Conservation (phyloP, 1,140 invertebrate species). For the Trinorchestia longiramus region DNA sequence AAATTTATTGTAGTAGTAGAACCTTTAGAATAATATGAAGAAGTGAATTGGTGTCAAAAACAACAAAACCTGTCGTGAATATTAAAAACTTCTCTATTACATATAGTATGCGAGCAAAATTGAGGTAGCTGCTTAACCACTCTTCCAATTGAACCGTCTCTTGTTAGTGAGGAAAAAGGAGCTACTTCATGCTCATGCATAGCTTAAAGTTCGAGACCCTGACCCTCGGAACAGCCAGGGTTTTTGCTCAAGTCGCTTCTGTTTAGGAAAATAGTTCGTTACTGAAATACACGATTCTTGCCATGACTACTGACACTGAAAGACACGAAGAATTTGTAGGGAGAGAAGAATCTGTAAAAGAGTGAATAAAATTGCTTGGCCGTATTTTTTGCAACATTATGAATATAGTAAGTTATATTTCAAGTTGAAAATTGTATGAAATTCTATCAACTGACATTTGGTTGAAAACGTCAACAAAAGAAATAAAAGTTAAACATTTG, state of each 20-base stretch:
- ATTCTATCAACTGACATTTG: no score
- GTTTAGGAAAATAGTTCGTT: background rate
- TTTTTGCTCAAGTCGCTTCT: background rate
- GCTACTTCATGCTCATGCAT: conserved; percentile 1
- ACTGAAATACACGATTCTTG: background rate
- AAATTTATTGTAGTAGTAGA: background rate
- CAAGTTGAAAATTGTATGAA: no score
- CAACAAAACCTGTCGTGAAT: background rate
- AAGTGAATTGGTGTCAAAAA: background rate
- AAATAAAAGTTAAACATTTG: no score
- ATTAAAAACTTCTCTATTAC: background rate
- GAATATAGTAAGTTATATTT: no score
- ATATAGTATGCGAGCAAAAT: background rate
- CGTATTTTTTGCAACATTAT: no score
- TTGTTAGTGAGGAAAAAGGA: background rate
- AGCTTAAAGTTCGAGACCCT: background rate
- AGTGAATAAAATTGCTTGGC: no score
- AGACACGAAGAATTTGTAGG: no score
- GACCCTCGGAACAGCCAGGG: background rate
- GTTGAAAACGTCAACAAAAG: no score
- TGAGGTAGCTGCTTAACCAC: background rate
- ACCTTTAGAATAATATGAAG: background rate
- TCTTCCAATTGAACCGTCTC: background rate
- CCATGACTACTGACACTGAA: background rate
- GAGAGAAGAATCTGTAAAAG: no score